These are phyloP conservation scores for Agonopterix subpropinquella DNA, from an alignment of 2,888 invertebrate genomes.

Conservation along the genomic window DNA sequence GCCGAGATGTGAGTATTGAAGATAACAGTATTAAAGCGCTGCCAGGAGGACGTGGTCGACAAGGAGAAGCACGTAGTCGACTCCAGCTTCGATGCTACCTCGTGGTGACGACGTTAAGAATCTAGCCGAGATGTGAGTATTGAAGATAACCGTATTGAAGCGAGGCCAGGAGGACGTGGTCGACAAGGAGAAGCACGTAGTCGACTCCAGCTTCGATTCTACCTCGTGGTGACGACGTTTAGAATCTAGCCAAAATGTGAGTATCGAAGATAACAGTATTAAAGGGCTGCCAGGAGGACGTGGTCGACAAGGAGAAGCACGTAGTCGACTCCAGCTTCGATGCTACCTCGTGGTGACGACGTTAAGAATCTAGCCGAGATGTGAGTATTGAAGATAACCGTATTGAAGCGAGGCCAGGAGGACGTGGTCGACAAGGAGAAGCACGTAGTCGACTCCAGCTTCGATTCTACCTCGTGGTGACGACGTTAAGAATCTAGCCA, in stretches of 20 bases:
- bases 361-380: slow-evolving; percentile 59
- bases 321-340: slow-evolving; percentile 48
- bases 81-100: too few species aligned
- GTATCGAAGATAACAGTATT: slow-evolving; percentile 15
- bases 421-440: slow-evolving; percentile 40
- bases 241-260: slow-evolving; percentile 58
- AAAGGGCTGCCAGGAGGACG: slow-evolving; percentile 12
- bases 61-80: slow-evolving; percentile 31
- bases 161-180: slow-evolving; percentile 15
- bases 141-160: too few species aligned
- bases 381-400: slow-evolving; percentile 60
- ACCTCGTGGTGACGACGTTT: slow-evolving; percentile 58
- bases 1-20: slow-evolving; percentile 53
- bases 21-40: too few species aligned
- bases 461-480: slow-evolving; percentile 51
- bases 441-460: slow-evolving; percentile 39
- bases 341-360: slow-evolving; percentile 55
- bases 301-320: slow-evolving; percentile 25
- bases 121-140: too few species aligned
- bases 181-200: slow-evolving; percentile 35
- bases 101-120: too few species aligned
- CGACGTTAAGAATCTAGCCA: slow-evolving; percentile 54
- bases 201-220: slow-evolving; percentile 59
- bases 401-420: slow-evolving; percentile 60
- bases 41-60: slow-evolving; percentile 28